These are phyloP conservation scores for Cybosia mesomella DNA, from an alignment of 2,888 invertebrate species.

Conservation along the genomic window DNA sequence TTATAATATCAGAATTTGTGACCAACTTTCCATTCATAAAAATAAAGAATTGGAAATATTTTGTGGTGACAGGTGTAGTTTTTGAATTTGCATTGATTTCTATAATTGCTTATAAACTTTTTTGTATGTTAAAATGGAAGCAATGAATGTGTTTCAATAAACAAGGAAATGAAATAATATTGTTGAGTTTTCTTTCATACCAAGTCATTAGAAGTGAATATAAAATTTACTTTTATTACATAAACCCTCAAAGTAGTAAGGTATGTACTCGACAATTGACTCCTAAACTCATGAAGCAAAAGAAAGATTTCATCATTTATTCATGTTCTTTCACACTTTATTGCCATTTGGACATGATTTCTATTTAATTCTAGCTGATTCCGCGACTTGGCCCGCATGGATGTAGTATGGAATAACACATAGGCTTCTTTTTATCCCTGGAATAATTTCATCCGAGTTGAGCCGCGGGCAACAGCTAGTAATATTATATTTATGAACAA, in stretches of 20 bases:
- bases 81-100: not conserved
- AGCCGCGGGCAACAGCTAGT: too few species aligned
- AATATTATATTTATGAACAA: too few species aligned
- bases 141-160: not conserved
- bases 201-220: not conserved
- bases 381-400: too few species aligned
- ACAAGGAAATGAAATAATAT: not conserved
- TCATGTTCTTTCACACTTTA: not conserved
- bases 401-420: too few species aligned
- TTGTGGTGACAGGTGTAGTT: not conserved
- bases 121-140: not conserved
- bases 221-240: not conserved
- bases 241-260: not conserved
- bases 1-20: not conserved
- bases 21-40: not conserved
- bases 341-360: not conserved
- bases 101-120: not conserved
- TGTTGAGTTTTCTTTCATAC: not conserved
- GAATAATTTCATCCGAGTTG: too few species aligned
- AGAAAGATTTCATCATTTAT: not conserved
- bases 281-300: not conserved
- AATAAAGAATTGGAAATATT: too few species aligned
- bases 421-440: too few species aligned
- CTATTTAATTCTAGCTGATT: too few species aligned
- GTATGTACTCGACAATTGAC: not conserved